phyloP scores from a whole-genome alignment of 2,888 invertebrate species.

The Ceramica pisi region DNA sequence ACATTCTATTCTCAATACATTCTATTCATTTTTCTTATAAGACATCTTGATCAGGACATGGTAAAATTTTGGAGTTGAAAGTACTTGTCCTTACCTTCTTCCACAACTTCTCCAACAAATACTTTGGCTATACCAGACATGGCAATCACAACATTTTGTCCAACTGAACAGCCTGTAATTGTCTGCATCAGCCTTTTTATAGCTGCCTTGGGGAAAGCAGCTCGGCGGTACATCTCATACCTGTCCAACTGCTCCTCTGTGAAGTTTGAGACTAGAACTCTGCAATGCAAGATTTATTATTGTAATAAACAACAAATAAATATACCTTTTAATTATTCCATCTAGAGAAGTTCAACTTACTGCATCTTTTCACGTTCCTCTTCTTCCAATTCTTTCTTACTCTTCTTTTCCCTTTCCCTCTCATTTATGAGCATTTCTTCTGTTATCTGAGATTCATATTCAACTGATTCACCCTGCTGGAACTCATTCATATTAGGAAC shows the following conservation, averaged over 20 bases:
- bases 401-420: slow-evolving; percentile 93
- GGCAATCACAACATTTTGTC: slow-evolving; percentile 99
- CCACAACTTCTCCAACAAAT: slow-evolving; percentile 99
- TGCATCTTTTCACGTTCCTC: slow-evolving; percentile 99
- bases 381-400: slow-evolving; percentile 96
- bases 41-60: too few relatives aligned
- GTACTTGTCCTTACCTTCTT: slow-evolving; percentile 94
- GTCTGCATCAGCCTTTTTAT: slow-evolving; percentile 99
- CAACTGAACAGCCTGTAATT: slow-evolving; percentile 98
- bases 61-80: not conserved
- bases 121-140: slow-evolving; percentile 99
- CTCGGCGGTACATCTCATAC: slow-evolving; percentile 99
- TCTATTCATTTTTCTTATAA: too few relatives aligned
- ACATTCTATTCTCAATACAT: too few relatives aligned
- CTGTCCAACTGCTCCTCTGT: slow-evolving; percentile 99
- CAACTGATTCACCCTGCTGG: slow-evolving; percentile 77
- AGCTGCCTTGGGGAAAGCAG: slow-evolving; percentile 99
- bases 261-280: slow-evolving; percentile 99
- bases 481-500: slow-evolving; percentile 78
- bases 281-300: slow-evolving; percentile 74
- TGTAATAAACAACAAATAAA: not conserved
- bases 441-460: slow-evolving; percentile 81
- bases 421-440: slow-evolving; percentile 88
- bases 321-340: not conserved
- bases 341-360: slow-evolving; percentile 89